Base-by-base conservation (phyloP, 2,797 vertebrate species). In the Meriones psammophilus region DNA sequence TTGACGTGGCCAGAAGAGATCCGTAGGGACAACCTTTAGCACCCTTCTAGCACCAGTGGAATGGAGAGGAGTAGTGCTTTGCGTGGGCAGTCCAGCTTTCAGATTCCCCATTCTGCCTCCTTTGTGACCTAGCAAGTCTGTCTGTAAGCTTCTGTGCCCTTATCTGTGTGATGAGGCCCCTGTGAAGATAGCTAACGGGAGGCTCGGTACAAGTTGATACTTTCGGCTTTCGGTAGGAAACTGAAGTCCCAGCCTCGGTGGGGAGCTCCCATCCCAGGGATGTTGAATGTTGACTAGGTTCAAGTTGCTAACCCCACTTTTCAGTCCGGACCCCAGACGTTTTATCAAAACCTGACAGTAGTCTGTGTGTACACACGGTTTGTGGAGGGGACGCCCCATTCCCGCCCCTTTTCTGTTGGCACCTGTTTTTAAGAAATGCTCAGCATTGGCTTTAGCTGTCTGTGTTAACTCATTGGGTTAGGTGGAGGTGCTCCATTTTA, bases 211-310 rank as follows among this genome's bases (percentile, higher is more conserved):
- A 76, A 86, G n/a, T 60, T 1, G 58, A 92, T 77, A 71, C 71
- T 88, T 85, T 50, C 50, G 50, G 50, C 50, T 50, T 80, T 64
- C 54, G 7, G 30, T 93, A 56, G 91, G 64, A 91, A 30, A 62
- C 7, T 69, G n/a, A 81, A 94, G 54, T 92, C 73, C 36, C 26
- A 10, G 60, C 58, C 14, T 71, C 46, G 88, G 54, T 88, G 89
- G 56, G n/a, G 81, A 81, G 73, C 92, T 96, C 69, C 60, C 26
- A 30, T 60, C 68, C 88, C 54, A 64, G 87, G 86, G 93, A 94
- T 95, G 94, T 84, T 73, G 92, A 91, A 94, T 95, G 94, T 87
- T 73, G 92, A 91, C 86, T 91, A 85, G 78, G 83, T 96, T 92
- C 88, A 64, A 96, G 46, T 88, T 95, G 92, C 88, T 95, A 78